phyloP scores from a whole-genome alignment of 2,113 vertebrate species.

The Equus przewalskii region DNA sequence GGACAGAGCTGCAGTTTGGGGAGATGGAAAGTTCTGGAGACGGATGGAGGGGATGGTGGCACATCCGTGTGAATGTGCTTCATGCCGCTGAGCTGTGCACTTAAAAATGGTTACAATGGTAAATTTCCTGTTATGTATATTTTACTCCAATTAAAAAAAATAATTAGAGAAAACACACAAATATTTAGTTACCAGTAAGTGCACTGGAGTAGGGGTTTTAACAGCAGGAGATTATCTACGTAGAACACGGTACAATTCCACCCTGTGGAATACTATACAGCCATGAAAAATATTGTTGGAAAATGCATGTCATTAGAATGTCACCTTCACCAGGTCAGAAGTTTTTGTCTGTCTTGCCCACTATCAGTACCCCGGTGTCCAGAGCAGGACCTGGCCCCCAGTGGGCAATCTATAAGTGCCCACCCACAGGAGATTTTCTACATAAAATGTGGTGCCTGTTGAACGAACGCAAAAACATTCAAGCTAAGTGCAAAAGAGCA shows the following conservation, averaged over 20 bases:
- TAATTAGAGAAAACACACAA: background rate
- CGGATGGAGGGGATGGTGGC: background rate
- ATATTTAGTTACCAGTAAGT: background rate
- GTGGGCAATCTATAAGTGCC: background rate
- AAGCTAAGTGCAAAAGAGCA: background rate
- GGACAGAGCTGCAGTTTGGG: background rate
- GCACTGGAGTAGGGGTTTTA: no score
- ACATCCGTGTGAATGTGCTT: rapidly evolving
- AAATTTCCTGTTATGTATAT: background rate
- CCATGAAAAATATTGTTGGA: background rate
- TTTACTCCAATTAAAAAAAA: background rate
- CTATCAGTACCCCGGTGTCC: no score
- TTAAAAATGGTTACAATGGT: background rate
- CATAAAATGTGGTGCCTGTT: background rate
- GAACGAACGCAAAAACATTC: background rate
- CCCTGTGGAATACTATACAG: background rate
- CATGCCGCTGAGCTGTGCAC: background rate
- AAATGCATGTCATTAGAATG: background rate
- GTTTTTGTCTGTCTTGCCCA: background rate
- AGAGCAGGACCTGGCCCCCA: background rate
- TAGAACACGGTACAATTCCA: background rate
- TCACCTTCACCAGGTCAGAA: background rate
- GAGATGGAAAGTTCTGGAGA: background rate
- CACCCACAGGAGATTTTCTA: background rate
- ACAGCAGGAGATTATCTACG: no score